Conservation (phyloP, 2,797 vertebrate species). For the Pangasius krempfi region DNA sequence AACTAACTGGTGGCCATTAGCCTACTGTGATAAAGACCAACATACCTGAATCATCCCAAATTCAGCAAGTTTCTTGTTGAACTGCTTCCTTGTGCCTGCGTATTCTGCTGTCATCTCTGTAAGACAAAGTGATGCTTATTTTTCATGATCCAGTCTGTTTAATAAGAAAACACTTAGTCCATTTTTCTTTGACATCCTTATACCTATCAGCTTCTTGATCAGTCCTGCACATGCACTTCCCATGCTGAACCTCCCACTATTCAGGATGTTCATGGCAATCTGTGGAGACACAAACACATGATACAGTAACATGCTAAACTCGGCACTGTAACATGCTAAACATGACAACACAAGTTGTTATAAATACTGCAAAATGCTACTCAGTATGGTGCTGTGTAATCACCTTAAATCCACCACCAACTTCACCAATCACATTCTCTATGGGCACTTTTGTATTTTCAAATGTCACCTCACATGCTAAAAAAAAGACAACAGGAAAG, state of each 20-base stretch:
- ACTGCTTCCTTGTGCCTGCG: constrained; percentile 90
- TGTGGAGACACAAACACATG: constrained; percentile 59
- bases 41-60: constrained; percentile 95
- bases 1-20: not conserved
- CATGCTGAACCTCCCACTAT: constrained; percentile 95
- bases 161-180: not conserved
- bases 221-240: constrained; percentile 87
- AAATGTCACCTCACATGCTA: constrained; percentile 91
- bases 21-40: not conserved
- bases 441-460: constrained; percentile 91
- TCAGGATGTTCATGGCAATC: constrained; percentile 95
- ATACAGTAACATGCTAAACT: not conserved
- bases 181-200: not conserved
- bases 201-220: constrained; percentile 94
- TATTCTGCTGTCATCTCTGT: constrained; percentile 87
- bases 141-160: not conserved
- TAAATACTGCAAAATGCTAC: not conserved
- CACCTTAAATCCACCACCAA: constrained; percentile 95
- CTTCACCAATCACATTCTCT: constrained; percentile 92
- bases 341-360: not conserved
- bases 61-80: constrained; percentile 85
- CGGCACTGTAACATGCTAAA: not conserved
- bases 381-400: constrained; percentile 29
- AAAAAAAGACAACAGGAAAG: not conserved
- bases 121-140: constrained; percentile 16